Evolutionary conservation across 2,797 vertebrate genomes (phyloP).

Genomic region (Phataginus tricuspis): DNA sequence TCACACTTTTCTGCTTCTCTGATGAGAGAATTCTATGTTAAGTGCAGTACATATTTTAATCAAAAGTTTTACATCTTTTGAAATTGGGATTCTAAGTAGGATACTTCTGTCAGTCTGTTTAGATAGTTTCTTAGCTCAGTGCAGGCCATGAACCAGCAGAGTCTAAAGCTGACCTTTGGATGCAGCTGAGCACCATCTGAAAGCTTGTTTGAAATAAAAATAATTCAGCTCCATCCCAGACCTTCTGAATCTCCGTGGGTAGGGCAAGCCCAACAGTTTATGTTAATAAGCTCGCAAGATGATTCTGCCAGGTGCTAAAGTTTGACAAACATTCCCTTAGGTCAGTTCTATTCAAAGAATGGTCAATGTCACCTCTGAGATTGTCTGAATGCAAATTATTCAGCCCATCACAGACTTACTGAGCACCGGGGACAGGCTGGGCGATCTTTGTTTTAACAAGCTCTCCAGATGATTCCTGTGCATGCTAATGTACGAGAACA

Average conservation of each 20-base stretch:
- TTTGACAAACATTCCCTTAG: not conserved
- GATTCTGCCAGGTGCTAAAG: not conserved
- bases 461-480: not conserved
- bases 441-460: not conserved
- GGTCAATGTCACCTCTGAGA: not conserved
- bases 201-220: not conserved
- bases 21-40: not conserved
- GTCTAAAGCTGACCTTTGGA: not conserved
- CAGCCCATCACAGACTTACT: not conserved
- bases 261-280: rapidly evolving
- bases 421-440: not conserved
- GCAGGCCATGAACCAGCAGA: not conserved
- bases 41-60: not conserved
- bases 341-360: not conserved
- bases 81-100: not conserved
- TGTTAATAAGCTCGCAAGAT: not conserved
- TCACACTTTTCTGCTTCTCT: not conserved
- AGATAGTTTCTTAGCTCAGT: not conserved
- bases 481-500: not conserved
- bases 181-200: not conserved
- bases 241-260: not conserved
- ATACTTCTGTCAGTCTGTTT: not conserved
- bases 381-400: not conserved
- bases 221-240: not conserved
- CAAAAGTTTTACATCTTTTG: not conserved